phyloP scores from a whole-genome alignment of 1,140 invertebrate species.

The Laodelphax striatellus region DNA sequence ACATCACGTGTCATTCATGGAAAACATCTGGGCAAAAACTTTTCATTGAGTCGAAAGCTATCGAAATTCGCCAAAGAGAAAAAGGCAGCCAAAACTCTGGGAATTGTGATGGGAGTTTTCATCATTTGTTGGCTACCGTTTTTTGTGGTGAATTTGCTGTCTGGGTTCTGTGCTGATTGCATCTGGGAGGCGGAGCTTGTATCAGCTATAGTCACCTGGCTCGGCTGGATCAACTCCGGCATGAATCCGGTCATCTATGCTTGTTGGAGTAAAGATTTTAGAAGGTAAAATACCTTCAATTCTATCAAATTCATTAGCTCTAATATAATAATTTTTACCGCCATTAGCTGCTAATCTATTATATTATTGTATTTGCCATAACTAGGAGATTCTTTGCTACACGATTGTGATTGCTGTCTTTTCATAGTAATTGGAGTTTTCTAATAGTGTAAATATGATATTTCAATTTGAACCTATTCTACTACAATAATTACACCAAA shows the following conservation, averaged over 20 bases:
- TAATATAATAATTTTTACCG: background rate
- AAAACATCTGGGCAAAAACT: slow-evolving; percentile 59
- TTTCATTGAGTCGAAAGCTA: slow-evolving; percentile 77
- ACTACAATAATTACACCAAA: no score
- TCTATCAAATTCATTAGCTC: background rate
- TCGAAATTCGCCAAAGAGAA: slow-evolving; percentile 91
- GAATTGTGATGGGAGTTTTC: slow-evolving; percentile 96
- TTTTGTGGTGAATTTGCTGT: slow-evolving; percentile 90
- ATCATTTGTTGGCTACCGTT: slow-evolving; percentile 97
- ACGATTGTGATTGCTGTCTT: no score
- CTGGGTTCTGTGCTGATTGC: slow-evolving; percentile 79
- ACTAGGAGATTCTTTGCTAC: no score
- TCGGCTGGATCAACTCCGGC: slow-evolving; percentile 97
- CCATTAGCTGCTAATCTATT: background rate
- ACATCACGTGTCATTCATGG: slow-evolving; percentile 37
- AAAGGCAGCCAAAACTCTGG: slow-evolving; percentile 89
- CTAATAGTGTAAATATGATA: no score
- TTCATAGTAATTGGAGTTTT: no score
- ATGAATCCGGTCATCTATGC: slow-evolving; percentile 98
- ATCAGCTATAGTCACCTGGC: slow-evolving; percentile 90
- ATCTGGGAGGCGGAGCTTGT: slow-evolving; percentile 81
- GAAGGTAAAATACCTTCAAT: slow-evolving; percentile 53
- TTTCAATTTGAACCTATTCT: no score
- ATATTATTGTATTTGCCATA: background rate
- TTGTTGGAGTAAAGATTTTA: slow-evolving; percentile 90